Percentiles rank a stretch among this genome's conserved stretches.
phyloP scores from a whole-genome alignment of 1,140 invertebrate species.

The Danaus plexippus region DNA sequence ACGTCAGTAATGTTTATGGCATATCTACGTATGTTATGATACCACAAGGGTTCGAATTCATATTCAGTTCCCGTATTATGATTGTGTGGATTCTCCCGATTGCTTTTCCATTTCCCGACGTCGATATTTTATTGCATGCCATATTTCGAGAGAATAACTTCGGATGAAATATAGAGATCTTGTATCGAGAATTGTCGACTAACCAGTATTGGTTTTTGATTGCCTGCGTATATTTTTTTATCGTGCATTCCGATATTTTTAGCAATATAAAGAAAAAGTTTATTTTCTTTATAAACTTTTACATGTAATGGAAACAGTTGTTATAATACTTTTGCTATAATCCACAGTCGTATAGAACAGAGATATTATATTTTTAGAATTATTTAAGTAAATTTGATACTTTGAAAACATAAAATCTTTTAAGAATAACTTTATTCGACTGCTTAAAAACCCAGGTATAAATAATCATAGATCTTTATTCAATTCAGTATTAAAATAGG shows the following conservation, averaged over 20 bases:
- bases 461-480: too few species aligned
- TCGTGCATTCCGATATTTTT: slow-evolving; percentile 14
- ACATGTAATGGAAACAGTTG: slow-evolving; percentile 1
- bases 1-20: slow-evolving; percentile 27
- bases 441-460: too few species aligned
- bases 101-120: slow-evolving; percentile 55
- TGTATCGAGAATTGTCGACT: slow-evolving; percentile 49
- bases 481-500: too few species aligned
- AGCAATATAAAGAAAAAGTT: slow-evolving; percentile 3
- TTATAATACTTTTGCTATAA: background rate
- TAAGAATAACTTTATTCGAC: too few species aligned
- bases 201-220: slow-evolving; percentile 58
- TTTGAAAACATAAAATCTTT: too few species aligned
- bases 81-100: slow-evolving; percentile 52
- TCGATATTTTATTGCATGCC: slow-evolving; percentile 63
- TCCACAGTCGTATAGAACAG: background rate
- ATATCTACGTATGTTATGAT: slow-evolving; percentile 23
- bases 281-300: slow-evolving; percentile 7
- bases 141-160: slow-evolving; percentile 58
- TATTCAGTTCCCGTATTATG: slow-evolving; percentile 40
- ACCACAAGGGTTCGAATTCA: slow-evolving; percentile 33
- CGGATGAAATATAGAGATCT: slow-evolving; percentile 52
- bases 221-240: slow-evolving; percentile 32
- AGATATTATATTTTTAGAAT: background rate
- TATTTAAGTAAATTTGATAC: background rate